Percentiles rank a stretch among this genome's conserved stretches.
These are phyloP conservation scores for Schizothorax lantsangensis DNA, from an alignment of 2,797 vertebrate species.

Conservation along the genomic window DNA sequence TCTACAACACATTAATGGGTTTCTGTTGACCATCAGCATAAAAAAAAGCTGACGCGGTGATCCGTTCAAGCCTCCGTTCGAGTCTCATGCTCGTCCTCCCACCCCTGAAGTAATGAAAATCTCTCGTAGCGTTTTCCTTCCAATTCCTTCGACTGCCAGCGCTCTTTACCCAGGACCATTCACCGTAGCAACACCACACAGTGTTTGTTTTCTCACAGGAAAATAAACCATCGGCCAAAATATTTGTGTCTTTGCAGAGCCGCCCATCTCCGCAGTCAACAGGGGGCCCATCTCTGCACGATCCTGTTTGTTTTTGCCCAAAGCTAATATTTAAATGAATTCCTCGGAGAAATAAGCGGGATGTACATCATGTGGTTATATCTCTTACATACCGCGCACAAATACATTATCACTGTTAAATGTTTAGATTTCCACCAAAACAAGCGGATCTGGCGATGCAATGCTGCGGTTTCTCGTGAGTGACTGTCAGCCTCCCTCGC, in stretches of 20 bases:
- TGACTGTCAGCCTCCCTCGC: slow-evolving; percentile 21
- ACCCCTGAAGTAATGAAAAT: slow-evolving; percentile 62
- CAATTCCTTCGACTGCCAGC: slow-evolving; percentile 49
- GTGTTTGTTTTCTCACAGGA: slow-evolving; percentile 69
- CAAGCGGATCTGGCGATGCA: slow-evolving; percentile 18
- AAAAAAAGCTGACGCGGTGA: slow-evolving; percentile 37
- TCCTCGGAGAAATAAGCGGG: slow-evolving; percentile 50
- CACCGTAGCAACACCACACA: slow-evolving; percentile 62
- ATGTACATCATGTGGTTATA: slow-evolving; percentile 46
- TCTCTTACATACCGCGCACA: slow-evolving; percentile 33
- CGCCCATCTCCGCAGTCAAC: slow-evolving; percentile 55
- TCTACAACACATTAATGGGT: neutral
- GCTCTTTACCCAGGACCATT: slow-evolving; percentile 57
- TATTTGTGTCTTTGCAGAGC: slow-evolving; percentile 63
- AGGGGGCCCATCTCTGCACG: slow-evolving; percentile 51
- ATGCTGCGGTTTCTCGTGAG: slow-evolving; percentile 14
- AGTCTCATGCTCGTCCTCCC: slow-evolving; percentile 51
- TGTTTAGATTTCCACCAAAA: slow-evolving; percentile 54
- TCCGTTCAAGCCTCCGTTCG: slow-evolving; percentile 50
- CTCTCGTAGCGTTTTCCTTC: slow-evolving; percentile 57
- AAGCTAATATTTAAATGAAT: slow-evolving; percentile 67
- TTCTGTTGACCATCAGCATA: slow-evolving; percentile 42
- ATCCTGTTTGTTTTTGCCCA: slow-evolving; percentile 62
- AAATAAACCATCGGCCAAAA: slow-evolving; percentile 64
- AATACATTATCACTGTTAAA: slow-evolving; percentile 36